phyloP scores from a whole-genome alignment of 2,113 vertebrate genomes.

The Oostethus manadensis region DNA sequence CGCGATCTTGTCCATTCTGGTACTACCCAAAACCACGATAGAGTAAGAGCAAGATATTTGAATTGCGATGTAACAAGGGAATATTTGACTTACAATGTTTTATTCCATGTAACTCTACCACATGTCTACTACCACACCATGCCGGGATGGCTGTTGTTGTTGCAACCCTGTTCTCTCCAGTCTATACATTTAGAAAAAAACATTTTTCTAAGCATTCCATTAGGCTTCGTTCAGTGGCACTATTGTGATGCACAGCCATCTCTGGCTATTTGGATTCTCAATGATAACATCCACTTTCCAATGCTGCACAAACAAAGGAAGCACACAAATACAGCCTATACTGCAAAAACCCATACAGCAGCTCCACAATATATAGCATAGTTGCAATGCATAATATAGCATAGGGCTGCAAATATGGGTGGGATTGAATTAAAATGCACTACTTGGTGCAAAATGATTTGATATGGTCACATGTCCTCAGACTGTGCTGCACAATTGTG shows the following conservation, averaged over 20 bases:
- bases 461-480: slow-evolving; percentile 32
- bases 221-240: slow-evolving; percentile 4
- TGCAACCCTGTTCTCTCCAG: background rate
- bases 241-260: slow-evolving; percentile 8
- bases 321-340: slow-evolving; percentile 18
- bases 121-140: too few species aligned
- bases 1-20: too few species aligned
- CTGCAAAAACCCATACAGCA: slow-evolving; percentile 8
- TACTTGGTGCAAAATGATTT: slow-evolving; percentile 43
- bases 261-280: slow-evolving; percentile 22
- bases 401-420: slow-evolving; percentile 28
- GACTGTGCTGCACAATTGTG: slow-evolving; percentile 18
- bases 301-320: background rate
- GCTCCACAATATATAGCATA: slow-evolving; percentile 13
- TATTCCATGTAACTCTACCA: too few species aligned
- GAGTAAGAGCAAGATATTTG: too few species aligned
- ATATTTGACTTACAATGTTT: too few species aligned
- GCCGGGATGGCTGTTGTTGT: background rate
- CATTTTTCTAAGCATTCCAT: slow-evolving; percentile 18
- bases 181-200: background rate
- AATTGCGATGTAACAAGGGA: too few species aligned
- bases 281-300: slow-evolving; percentile 17
- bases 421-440: slow-evolving; percentile 46
- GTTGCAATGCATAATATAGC: slow-evolving; percentile 39
- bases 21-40: too few species aligned